phyloP scores from a whole-genome alignment of 2,797 vertebrate genomes.

The Sciaenops ocellatus region DNA sequence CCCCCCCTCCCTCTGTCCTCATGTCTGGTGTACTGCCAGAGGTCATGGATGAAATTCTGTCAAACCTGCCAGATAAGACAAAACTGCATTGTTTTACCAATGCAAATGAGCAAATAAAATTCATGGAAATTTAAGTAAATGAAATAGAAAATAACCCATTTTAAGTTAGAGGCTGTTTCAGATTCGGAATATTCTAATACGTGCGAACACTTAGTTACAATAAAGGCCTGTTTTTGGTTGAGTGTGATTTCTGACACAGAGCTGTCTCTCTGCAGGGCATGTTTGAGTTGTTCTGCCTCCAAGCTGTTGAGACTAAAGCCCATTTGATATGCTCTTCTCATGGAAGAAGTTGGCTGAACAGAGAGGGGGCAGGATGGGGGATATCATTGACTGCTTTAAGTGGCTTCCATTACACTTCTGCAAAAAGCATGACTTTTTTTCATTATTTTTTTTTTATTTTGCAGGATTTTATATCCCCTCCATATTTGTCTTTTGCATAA shows the following conservation, averaged over 20 bases:
- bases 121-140: conserved; percentile 11
- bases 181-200: conserved; percentile 51
- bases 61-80: conserved; percentile 53
- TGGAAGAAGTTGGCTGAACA: conserved; percentile 79
- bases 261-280: conserved; percentile 77
- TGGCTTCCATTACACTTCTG: conserved; percentile 85
- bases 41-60: conserved; percentile 73
- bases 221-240: conserved; percentile 63
- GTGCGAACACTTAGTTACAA: conserved; percentile 53
- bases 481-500: conserved; percentile 79
- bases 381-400: conserved; percentile 86
- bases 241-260: conserved; percentile 75
- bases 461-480: conserved; percentile 73
- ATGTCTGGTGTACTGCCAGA: conserved; percentile 70
- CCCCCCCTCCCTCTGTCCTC: conserved; percentile 59
- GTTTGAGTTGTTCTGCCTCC: conserved; percentile 79
- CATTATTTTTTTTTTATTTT: conserved; percentile 55
- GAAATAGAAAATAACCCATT: conserved; percentile 30
- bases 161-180: conserved; percentile 44
- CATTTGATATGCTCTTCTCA: conserved; percentile 81
- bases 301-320: conserved; percentile 81
- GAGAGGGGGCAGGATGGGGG: conserved; percentile 80
- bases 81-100: conserved; percentile 41
- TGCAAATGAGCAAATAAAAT: conserved; percentile 24
- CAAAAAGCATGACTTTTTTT: conserved; percentile 83